Evolutionary conservation across 2,113 vertebrate species (phyloP).

Genomic region (Rhadina sibilatrix): DNA sequence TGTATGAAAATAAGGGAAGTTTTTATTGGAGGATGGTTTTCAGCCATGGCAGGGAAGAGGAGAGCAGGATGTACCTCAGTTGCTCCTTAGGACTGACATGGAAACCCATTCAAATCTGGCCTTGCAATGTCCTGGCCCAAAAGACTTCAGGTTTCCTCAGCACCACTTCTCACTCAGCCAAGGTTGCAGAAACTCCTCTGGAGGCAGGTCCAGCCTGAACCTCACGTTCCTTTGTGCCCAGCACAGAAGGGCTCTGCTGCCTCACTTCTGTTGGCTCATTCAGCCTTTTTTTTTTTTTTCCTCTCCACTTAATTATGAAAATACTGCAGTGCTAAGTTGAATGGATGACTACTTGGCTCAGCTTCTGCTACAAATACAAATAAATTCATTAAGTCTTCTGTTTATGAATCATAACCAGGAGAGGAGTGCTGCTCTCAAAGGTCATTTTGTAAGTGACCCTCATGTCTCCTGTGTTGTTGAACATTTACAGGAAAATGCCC

Average conservation of each 20-base stretch:
- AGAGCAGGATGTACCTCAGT: neutral
- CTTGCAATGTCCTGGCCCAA: neutral
- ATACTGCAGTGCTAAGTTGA: neutral
- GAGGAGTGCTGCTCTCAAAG: neutral
- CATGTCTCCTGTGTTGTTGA: neutral
- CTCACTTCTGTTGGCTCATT: neutral
- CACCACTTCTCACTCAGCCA: too few relatives aligned
- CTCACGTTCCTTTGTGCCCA: neutral
- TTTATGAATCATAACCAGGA: neutral
- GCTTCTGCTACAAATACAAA: neutral
- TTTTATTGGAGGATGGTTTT: neutral
- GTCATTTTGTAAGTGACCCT: neutral
- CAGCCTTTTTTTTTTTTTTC: neutral
- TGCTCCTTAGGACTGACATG: neutral
- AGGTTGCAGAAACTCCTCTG: neutral
- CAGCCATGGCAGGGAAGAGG: neutral
- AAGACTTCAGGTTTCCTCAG: neutral
- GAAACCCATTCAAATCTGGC: neutral
- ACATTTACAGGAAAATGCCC: neutral
- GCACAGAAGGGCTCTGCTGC: fast-evolving
- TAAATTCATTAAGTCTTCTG: neutral
- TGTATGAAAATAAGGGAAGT: neutral
- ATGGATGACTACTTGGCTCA: neutral
- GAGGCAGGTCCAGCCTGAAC: neutral
- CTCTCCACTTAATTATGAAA: neutral